Percentiles rank a stretch among this genome's conserved stretches.
These are phyloP conservation scores for Eupeodes luniger DNA, from an alignment of 2,888 invertebrate species.

Conservation along the genomic window DNA sequence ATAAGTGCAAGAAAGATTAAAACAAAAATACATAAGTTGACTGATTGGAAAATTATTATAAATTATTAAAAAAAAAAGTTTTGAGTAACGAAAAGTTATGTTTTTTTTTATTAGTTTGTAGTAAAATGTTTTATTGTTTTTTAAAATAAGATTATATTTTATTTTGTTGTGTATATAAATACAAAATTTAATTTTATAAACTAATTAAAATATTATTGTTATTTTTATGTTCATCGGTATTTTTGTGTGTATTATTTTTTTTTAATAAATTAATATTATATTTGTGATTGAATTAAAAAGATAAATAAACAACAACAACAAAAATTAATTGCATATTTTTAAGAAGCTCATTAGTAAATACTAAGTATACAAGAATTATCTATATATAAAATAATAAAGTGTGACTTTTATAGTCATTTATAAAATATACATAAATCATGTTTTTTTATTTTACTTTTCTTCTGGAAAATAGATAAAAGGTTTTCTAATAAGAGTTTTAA, in stretches of 20 bases:
- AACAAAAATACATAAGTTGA: slow-evolving; percentile 36
- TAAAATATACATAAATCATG: background rate
- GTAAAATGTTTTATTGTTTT: slow-evolving; percentile 26
- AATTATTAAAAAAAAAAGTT: slow-evolving; percentile 37
- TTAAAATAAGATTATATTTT: background rate
- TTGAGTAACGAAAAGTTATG: slow-evolving; percentile 21
- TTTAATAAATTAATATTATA: background rate
- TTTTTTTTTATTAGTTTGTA: slow-evolving; percentile 30
- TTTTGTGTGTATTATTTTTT: slow-evolving; percentile 28
- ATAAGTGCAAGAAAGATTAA: slow-evolving; percentile 27
- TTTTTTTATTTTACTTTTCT: background rate
- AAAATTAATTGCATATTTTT: slow-evolving; percentile 6
- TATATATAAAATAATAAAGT: slow-evolving; percentile 19
- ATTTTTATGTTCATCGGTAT: slow-evolving; percentile 9
- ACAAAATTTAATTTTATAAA: slow-evolving; percentile 9
- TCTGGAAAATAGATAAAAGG: too few species aligned
- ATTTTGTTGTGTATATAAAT: slow-evolving; percentile 24
- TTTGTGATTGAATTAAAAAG: slow-evolving; percentile 7
- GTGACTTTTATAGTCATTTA: slow-evolving; percentile 19
- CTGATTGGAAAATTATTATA: slow-evolving; percentile 56
- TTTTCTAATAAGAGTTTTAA: too few species aligned
- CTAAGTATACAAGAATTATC: slow-evolving; percentile 24
- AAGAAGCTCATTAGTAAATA: slow-evolving; percentile 22
- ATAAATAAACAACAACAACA: background rate
- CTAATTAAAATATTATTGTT: background rate